Evolutionary conservation across 2,113 vertebrate genomes (phyloP).

Genomic region (Spilogale gracilis): DNA sequence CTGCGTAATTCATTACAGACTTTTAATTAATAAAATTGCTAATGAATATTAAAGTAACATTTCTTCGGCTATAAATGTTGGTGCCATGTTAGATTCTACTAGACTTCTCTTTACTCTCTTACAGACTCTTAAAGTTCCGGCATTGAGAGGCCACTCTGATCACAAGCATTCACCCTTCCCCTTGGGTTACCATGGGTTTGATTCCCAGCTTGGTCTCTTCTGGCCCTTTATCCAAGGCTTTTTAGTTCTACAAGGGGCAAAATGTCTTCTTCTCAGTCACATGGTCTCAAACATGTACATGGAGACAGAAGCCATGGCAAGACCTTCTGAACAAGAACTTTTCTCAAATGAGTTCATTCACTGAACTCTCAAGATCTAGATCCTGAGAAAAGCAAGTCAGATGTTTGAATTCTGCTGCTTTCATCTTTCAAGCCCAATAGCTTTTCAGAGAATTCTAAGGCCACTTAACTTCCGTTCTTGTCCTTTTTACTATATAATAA

Average conservation of each 20-base stretch:
- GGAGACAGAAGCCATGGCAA: neutral
- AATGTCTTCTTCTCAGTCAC: neutral
- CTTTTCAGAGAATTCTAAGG: neutral
- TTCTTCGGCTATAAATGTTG: neutral
- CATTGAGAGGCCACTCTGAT: neutral
- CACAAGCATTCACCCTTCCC: neutral
- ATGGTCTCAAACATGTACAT: neutral
- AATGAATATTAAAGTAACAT: neutral
- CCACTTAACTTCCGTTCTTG: neutral
- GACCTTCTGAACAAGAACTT: neutral
- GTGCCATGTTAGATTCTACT: neutral
- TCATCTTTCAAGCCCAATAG: neutral
- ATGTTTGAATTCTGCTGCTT: neutral
- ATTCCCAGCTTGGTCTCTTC: neutral
- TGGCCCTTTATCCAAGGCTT: neutral
- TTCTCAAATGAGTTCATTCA: neutral
- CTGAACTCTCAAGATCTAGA: neutral
- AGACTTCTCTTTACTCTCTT: neutral
- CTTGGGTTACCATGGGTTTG: neutral
- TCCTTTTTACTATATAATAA: neutral
- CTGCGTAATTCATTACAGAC: neutral
- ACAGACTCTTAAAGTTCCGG: neutral
- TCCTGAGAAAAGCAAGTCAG: neutral
- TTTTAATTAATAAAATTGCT: conserved; percentile 21
- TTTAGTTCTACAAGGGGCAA: neutral